These are phyloP conservation scores for Elymnias hypermnestra DNA, from an alignment of 1,140 invertebrate species.

Conservation along the genomic window DNA sequence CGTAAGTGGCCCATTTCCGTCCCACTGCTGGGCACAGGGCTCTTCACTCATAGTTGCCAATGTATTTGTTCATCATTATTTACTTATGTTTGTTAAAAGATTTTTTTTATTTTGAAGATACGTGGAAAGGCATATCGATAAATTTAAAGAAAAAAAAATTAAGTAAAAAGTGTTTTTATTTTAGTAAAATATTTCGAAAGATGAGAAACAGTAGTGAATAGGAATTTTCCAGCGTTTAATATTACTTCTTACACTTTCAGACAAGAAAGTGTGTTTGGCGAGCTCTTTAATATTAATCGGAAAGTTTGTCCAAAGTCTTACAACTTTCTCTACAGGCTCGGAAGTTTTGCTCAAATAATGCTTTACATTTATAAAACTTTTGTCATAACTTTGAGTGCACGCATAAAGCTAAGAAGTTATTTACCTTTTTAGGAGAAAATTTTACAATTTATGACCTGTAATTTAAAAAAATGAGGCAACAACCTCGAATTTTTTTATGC, in stretches of 20 bases:
- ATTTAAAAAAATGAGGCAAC: not conserved
- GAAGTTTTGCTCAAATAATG: constrained; percentile 25
- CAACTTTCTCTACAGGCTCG: constrained; percentile 21
- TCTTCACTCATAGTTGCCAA: no score
- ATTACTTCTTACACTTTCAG: constrained; percentile 9
- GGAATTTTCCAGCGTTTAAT: constrained; percentile 5
- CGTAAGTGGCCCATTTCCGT: no score
- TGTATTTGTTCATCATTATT: no score
- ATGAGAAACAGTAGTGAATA: constrained; percentile 6
- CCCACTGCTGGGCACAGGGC: no score
- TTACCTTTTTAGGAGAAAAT: constrained; percentile 4
- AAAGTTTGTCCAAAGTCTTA: constrained; percentile 29
- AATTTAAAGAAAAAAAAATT: no score
- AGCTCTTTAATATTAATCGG: constrained; percentile 38
- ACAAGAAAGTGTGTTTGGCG: constrained; percentile 15
- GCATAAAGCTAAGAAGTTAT: constrained; percentile 1
- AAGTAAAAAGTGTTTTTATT: no score
- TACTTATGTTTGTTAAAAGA: no score
- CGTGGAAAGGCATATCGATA: no score
- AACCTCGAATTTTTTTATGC: not conserved
- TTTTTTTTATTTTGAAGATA: no score
- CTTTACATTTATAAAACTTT: constrained; percentile 18
- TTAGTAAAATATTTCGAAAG: no score
- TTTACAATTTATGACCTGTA: not conserved
- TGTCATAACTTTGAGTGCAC: constrained; percentile 17